phyloP scores from a whole-genome alignment of 37 sponge, comb jelly and placozoan species.

The Ianthella basta region DNA sequence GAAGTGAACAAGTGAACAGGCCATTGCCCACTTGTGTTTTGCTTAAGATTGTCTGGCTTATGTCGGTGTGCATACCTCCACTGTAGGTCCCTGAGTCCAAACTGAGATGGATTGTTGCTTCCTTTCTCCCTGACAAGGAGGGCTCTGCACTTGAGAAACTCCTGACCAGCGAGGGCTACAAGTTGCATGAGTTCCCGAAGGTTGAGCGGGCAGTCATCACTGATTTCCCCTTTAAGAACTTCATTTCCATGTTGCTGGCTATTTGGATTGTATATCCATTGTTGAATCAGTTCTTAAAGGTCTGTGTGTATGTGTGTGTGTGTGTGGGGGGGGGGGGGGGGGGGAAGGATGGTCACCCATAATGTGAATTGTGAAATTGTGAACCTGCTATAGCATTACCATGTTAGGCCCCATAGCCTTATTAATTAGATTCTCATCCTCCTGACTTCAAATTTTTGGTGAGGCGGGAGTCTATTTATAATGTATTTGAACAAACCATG shows the following conservation, averaged over 20 bases:
- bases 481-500: too few species aligned
- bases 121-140: conserved; percentile 38
- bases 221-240: conserved; percentile 72
- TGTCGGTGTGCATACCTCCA: neutral
- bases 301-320: conserved; percentile 18
- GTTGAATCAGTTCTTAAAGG: conserved; percentile 51
- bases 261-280: conserved; percentile 62
- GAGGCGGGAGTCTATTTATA: too few species aligned
- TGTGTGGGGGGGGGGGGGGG: conserved; percentile 15
- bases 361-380: too few species aligned
- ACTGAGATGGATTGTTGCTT: conserved; percentile 52
- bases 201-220: conserved; percentile 74
- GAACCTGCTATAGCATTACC: too few species aligned
- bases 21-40: too few species aligned
- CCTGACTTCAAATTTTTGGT: too few species aligned
- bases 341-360: too few species aligned
- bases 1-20: too few species aligned
- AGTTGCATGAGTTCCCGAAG: conserved; percentile 58
- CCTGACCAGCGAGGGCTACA: conserved; percentile 50
- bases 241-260: conserved; percentile 58
- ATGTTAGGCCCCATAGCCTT: too few species aligned
- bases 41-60: too few species aligned
- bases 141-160: conserved; percentile 29
- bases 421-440: too few species aligned
- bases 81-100: conserved; percentile 33